Base-by-base conservation (phyloP, 2,888 invertebrate species). In the Willowsia nigromaculata region DNA sequence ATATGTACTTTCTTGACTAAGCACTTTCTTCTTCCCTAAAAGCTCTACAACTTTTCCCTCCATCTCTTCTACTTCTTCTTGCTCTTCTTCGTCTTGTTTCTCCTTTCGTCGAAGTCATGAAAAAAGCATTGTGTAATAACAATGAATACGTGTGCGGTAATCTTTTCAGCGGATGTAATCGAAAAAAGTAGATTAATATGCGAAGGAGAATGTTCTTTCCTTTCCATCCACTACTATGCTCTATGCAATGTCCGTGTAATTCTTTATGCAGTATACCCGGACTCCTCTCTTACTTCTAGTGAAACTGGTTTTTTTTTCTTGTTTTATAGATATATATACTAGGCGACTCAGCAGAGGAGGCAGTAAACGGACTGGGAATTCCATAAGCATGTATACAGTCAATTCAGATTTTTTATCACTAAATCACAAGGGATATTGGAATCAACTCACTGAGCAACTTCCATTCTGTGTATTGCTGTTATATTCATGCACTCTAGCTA, bases 131-230 rank as follows among this genome's bases (percentile, higher is more conserved):
- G 87, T 53, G 83, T 83, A 83, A 76, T 88, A 81, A 74, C 82
- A 83, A 87, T 87, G 81, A 65, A 81, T 27, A 85, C 76, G 76
- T 71, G 59, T 76, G 85, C 68, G 62, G 83, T 76, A 80, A 82
- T 88, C 78, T 68, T 86, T 86, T 47, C 78, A 62, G 74, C 81
- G 81, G 59, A 82, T 83, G 68, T 84, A 88, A 84, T 88, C 88
- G 88, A 84, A 76, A 84, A 56, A 83, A 88, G 83, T 78, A 88
- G 88, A 88, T 88, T 88, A 88, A 88, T 88, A 88, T 88, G 83
- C 83, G 83, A 53, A 82, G 65, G 88, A 53, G 62, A 40, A 30
- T 50, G 76, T 76, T 78, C 43, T 30, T 33, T 27, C 47, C n/a
- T 40, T 40, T 50, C 50, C 25, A 47, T 33, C 9, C 50, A 7